Base-by-base conservation (phyloP, 2,888 invertebrate genomes). In the Belgica antarctica region DNA sequence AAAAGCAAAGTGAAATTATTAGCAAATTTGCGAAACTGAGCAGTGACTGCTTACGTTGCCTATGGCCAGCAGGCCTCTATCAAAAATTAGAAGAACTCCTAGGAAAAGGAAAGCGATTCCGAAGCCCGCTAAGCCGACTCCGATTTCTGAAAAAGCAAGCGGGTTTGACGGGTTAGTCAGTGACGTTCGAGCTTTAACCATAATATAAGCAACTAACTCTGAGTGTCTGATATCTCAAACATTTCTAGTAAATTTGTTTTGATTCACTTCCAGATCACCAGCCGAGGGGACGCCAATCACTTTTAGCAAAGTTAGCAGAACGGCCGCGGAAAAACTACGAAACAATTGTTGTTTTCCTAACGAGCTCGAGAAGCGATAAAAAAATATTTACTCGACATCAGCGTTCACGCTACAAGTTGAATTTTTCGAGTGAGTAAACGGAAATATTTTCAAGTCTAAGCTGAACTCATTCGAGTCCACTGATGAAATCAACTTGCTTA, bases 51-150 rank as follows among this genome's bases (percentile, higher is more conserved):
- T 89, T 85, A 98, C 98, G 86, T 99, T 99, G 78, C 99, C 99
- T 79, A 99, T 94, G n/a, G 98, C 98, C 71, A 99, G 82, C 71
- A 99, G 83, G 68, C 98, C 98, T 81, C 95, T 96, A 81, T 99
- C 99, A 79, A 99, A 97, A 70, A 99, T 82, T 71, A 99, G 82
- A 61, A 99, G 76, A 41, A 97, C 89, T 71, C 98, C 98, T 5
- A 99, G 85, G 76, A 98, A 94, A 5, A 99, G 85, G 80, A 99
- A 98, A 71, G 91, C 88, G 75, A 96, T 88, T 7, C 98, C 98
- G 81, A 99, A 97, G 2, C 94, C 95, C 2, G 96, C 93, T 65
- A 99, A 84, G 17, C 97, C 98, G 46, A 98, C 94, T 19, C 98
- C 99, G 76, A 99, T 98, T 83, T 98, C 94, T 94, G 83, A 72